Conservation (phyloP, 2,797 vertebrate species). For the Tokudaia muenninki region DNA sequence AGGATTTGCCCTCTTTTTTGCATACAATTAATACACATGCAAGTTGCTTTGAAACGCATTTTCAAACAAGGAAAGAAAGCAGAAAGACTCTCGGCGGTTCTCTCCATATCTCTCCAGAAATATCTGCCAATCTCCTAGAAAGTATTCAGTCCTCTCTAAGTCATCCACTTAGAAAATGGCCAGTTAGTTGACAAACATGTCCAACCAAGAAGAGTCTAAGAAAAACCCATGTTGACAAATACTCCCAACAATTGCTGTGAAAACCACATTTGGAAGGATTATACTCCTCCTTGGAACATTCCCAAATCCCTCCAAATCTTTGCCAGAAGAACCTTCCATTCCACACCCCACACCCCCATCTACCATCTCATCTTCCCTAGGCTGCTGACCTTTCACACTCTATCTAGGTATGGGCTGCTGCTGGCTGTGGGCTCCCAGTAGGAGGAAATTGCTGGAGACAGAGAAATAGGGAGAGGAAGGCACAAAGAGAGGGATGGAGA, state of each 20-base stretch:
- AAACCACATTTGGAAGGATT: conserved; percentile 22
- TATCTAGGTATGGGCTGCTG: conserved; percentile 9
- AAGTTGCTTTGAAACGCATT: neutral
- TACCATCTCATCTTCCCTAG: neutral
- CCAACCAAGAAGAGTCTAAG: neutral
- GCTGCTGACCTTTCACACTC: neutral
- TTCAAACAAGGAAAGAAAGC: neutral
- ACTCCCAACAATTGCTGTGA: neutral
- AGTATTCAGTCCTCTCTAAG: neutral
- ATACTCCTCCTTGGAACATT: neutral
- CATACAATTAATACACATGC: neutral
- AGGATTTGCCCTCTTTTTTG: neutral
- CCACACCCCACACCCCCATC: no score
- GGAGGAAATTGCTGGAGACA: neutral
- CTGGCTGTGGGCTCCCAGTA: neutral
- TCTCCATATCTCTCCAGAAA: neutral
- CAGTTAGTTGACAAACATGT: conserved; percentile 24
- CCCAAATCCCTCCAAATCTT: neutral
- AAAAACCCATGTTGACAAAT: neutral
- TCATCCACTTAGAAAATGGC: conserved; percentile 35
- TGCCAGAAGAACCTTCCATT: neutral
- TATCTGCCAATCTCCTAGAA: neutral
- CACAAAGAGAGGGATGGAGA: neutral
- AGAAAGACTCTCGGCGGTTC: neutral
- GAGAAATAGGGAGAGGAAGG: neutral